Evolutionary conservation across 2,113 vertebrate species (phyloP).

Genomic region (Pardalotus punctatus): DNA sequence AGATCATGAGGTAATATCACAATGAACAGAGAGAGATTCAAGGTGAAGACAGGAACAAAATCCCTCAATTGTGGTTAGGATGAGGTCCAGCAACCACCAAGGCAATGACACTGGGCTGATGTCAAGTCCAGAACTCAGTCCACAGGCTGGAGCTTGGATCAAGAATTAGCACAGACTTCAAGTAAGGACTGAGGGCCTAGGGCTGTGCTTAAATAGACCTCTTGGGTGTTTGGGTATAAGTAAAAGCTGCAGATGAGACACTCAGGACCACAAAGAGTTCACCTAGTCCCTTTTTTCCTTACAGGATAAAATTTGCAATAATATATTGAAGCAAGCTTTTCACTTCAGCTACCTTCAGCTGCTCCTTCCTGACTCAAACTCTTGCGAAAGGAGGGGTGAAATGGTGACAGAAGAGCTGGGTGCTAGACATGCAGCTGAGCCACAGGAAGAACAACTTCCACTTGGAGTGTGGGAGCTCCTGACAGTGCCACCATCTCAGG

Average conservation of each 20-base stretch:
- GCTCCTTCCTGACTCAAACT: neutral
- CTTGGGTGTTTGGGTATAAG: too few species aligned
- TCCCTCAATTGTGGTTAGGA: neutral
- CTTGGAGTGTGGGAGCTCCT: neutral
- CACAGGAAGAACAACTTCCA: neutral
- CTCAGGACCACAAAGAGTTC: neutral
- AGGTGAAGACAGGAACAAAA: neutral
- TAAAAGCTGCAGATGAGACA: neutral
- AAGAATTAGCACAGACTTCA: neutral
- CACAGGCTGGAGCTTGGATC: too few species aligned
- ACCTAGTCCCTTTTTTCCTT: neutral
- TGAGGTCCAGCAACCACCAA: neutral
- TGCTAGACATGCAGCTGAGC: neutral
- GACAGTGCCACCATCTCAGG: neutral
- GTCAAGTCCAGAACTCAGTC: neutral
- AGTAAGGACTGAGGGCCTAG: fast-evolving
- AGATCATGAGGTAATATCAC: neutral
- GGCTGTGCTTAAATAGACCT: neutral
- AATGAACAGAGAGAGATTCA: neutral
- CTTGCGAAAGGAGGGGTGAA: neutral
- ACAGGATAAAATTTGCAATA: neutral
- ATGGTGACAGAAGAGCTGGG: neutral
- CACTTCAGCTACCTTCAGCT: neutral
- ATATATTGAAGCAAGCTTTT: neutral
- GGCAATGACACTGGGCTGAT: neutral